These are phyloP conservation scores for Simalia tracyae DNA, from an alignment of 2,797 vertebrate species.

Conservation along the genomic window DNA sequence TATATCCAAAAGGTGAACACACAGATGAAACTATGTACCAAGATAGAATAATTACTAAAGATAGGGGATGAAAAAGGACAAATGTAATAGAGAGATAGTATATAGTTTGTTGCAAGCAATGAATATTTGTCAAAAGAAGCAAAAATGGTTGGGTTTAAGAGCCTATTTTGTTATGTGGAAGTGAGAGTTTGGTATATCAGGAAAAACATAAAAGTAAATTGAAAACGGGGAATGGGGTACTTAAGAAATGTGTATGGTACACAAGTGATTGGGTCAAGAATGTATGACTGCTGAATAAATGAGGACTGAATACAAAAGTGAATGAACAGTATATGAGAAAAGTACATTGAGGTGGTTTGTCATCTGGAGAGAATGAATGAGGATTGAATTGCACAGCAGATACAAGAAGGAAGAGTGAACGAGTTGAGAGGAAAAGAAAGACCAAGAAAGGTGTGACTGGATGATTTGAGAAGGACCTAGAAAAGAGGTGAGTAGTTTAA, in stretches of 20 bases:
- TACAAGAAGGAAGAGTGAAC: background rate
- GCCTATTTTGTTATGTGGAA: background rate
- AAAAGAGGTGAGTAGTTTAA: background rate
- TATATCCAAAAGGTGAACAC: background rate
- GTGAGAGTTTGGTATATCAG: background rate
- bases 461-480: background rate
- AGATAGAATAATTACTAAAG: background rate
- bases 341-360: background rate
- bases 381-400: background rate
- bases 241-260: background rate
- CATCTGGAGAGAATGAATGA: background rate
- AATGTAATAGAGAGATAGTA: background rate
- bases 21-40: background rate
- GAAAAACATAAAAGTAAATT: background rate
- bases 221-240: background rate
- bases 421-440: background rate
- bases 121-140: background rate
- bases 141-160: background rate
- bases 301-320: background rate
- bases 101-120: background rate
- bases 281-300: background rate
- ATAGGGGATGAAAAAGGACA: background rate
- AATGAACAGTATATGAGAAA: background rate
- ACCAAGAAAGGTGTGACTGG: background rate
- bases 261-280: background rate